Base-by-base conservation (phyloP, 2,888 invertebrate species). In the Tupiocoris notatus region DNA sequence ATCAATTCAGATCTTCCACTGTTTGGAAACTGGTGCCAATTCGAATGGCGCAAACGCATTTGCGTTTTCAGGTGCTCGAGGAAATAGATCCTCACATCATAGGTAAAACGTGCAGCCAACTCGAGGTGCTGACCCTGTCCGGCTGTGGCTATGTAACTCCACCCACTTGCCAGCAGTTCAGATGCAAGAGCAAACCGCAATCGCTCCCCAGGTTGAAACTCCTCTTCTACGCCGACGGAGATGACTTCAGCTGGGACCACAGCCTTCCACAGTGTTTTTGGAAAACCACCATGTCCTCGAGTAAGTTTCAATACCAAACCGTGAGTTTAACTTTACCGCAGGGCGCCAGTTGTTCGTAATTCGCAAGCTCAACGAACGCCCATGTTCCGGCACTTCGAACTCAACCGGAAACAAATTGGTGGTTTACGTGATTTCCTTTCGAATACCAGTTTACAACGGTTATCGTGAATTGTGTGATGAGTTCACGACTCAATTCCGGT, bases 231-330 rank as follows among this genome's bases (percentile, higher is more conserved):
- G 82, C 82, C 18, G 82, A 82, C 77, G 82, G 82, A 0, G 82
- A 82, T 73, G 82, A 82, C 79, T 82, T 82, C 80, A 82, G 82
- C 75, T 82, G 82, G 81, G 81, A 82, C 65, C 82, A 82, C 78
- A 79, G 79, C 21, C 79, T 81, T 22, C 82, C 82, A 0, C 81
- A 81, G 61, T 82, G 82, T 77, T 82, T 82, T 78, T 82, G 82
- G 82, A 75, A 75, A 3, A 80, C 81, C 1, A 79, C 80, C 7
- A 79, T 82, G 17, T 78, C 76, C 20, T 74, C 79, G 23, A 78
- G 81, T 80, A 58, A 77, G 73, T 57, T 58, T 23, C 61, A 39
- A 39, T 12, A 12, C 3, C 6, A 39, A 7, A 12, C n/a, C n/a
- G n/a, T n/a, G 39, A 39, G 39, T 39, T 39, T 39, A 12, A 12